Evolutionary conservation across 2,888 invertebrate genomes (phyloP).

Genomic region (Apodemia duryi): DNA sequence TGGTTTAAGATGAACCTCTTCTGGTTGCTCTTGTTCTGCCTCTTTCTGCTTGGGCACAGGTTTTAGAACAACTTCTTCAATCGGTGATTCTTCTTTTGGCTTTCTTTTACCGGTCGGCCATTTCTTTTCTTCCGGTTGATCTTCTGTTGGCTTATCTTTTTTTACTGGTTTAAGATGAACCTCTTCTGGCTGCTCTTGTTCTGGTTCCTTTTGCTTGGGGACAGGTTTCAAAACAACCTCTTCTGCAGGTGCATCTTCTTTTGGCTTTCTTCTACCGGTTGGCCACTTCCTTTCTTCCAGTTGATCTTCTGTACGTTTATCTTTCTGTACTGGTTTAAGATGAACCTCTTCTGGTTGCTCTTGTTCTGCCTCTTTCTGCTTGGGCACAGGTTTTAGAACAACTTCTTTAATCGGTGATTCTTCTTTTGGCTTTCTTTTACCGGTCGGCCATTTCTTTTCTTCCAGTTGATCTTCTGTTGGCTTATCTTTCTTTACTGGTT

Average conservation of each 20-base stretch:
- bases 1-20: constrained; percentile 53
- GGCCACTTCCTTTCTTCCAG: constrained; percentile 39
- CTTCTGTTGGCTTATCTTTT: constrained; percentile 36
- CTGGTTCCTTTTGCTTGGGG: constrained; percentile 38
- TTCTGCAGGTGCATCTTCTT: constrained; percentile 44
- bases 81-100: constrained; percentile 40
- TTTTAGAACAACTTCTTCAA: constrained; percentile 69
- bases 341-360: constrained; percentile 41
- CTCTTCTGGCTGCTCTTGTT: constrained; percentile 33
- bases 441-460: constrained; percentile 41
- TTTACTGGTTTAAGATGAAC: constrained; percentile 55
- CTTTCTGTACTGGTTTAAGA: constrained; percentile 48
- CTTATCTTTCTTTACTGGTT: constrained; percentile 35
- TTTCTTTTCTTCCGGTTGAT: constrained; percentile 39
- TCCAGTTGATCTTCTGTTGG: constrained; percentile 44
- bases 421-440: constrained; percentile 40
- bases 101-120: constrained; percentile 46
- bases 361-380: constrained; percentile 37
- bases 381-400: constrained; percentile 59
- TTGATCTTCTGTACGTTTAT: constrained; percentile 44
- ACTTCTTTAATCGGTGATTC: constrained; percentile 61
- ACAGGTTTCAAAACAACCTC: constrained; percentile 49
- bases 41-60: constrained; percentile 45
- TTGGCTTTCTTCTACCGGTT: constrained; percentile 40
- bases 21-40: constrained; percentile 31